These are phyloP conservation scores for Lacanobia oleracea DNA, from an alignment of 2,888 invertebrate species.

Conservation along the genomic window DNA sequence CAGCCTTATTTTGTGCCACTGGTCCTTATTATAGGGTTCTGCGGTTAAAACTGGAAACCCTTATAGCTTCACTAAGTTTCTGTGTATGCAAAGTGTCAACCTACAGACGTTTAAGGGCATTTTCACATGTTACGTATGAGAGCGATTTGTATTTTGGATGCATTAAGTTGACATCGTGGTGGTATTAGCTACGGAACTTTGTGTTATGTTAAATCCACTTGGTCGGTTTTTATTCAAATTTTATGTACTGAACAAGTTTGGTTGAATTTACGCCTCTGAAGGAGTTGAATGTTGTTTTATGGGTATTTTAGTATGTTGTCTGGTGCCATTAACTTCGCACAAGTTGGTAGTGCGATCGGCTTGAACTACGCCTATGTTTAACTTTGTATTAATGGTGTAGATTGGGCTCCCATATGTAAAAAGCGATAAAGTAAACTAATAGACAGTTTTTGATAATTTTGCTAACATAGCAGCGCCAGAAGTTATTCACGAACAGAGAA, in stretches of 20 bases:
- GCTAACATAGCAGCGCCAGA: too few species aligned
- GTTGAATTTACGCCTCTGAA: conserved; percentile 9
- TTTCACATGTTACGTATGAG: neutral
- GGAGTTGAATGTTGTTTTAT: conserved; percentile 37
- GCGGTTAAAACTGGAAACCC: neutral
- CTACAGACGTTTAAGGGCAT: neutral
- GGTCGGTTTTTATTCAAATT: conserved; percentile 42
- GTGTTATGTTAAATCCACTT: neutral
- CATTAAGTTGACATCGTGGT: neutral
- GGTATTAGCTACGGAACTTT: conserved; percentile 3
- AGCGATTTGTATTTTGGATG: neutral
- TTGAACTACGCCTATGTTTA: conserved; percentile 15
- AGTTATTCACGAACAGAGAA: too few species aligned
- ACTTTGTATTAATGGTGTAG: neutral
- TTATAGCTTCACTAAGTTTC: neutral
- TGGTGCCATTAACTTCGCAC: conserved; percentile 23
- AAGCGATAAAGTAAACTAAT: too few species aligned
- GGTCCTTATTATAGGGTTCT: conserved; percentile 42
- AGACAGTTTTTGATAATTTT: too few species aligned
- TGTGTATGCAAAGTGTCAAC: neutral
- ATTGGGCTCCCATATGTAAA: too few species aligned
- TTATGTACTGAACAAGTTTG: conserved; percentile 27
- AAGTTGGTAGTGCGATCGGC: neutral
- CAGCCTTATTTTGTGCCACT: conserved; percentile 61
- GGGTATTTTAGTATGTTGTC: conserved; percentile 22